phyloP scores from a whole-genome alignment of 2,888 invertebrate species.

The Mythimna vitellina region DNA sequence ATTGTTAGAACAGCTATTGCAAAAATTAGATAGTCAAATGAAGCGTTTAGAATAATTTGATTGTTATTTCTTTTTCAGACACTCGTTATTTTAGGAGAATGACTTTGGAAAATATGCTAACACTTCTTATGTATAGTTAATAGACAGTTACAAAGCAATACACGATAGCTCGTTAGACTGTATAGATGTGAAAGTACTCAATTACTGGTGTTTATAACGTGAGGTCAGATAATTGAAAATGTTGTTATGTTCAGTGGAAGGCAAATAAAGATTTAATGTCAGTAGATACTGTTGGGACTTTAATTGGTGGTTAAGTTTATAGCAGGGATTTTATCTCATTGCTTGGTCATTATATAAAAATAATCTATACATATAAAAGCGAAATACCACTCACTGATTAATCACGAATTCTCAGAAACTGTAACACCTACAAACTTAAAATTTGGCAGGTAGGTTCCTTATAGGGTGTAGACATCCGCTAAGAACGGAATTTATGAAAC shows the following conservation, averaged over 20 bases:
- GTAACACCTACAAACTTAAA: no score
- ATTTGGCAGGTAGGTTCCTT: no score
- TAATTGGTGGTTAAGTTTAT: not conserved
- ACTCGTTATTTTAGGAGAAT: not conserved
- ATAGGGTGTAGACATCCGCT: no score
- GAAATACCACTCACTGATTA: no score
- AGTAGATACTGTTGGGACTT: not conserved
- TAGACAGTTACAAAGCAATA: not conserved
- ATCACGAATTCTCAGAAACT: no score
- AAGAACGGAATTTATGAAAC: no score
- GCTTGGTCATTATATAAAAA: no score
- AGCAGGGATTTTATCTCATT: not conserved
- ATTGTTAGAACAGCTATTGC: not conserved
- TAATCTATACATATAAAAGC: no score
- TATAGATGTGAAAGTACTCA: conserved; percentile 30
- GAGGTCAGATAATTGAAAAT: conserved; percentile 8
- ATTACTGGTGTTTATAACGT: not conserved
- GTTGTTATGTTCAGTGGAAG: conserved; percentile 15
- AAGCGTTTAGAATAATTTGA: not conserved
- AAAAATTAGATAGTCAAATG: conserved; percentile 18
- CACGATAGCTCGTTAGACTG: not conserved
- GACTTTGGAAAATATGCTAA: not conserved
- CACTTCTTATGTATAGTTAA: not conserved
- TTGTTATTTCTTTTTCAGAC: conserved; percentile 3
- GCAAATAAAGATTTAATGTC: conserved; percentile 2